These are phyloP conservation scores for Hipposideros armiger DNA, from an alignment of 2,113 vertebrate genomes.

Conservation along the genomic window DNA sequence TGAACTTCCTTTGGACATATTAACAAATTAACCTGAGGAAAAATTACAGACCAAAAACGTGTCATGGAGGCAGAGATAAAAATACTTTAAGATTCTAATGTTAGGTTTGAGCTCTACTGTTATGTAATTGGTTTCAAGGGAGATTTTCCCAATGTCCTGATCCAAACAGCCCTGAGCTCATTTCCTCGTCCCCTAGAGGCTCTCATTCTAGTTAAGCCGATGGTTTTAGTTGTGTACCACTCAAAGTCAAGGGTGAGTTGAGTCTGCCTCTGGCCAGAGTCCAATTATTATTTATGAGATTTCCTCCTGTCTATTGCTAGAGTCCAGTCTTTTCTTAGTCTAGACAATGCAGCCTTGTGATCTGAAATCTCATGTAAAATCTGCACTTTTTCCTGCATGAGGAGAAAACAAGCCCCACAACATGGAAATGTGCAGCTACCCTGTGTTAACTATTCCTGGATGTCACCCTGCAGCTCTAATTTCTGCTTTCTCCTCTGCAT, in stretches of 20 bases:
- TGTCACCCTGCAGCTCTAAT: slow-evolving; percentile 84
- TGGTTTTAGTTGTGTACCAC: neutral
- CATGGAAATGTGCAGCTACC: slow-evolving; percentile 79
- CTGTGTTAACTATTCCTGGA: slow-evolving; percentile 77
- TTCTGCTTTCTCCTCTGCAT: slow-evolving; percentile 85
- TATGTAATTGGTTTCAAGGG: neutral
- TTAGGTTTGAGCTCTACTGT: slow-evolving; percentile 16
- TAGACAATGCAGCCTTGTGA: slow-evolving; percentile 37
- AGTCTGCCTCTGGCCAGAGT: neutral
- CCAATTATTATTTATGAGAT: slow-evolving; percentile 40
- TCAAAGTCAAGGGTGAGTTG: slow-evolving; percentile 39
- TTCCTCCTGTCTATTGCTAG: neutral
- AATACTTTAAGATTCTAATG: neutral
- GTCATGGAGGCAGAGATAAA: slow-evolving; percentile 20
- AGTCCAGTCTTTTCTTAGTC: slow-evolving; percentile 2
- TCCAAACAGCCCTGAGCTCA: neutral
- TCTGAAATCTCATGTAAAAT: slow-evolving; percentile 82
- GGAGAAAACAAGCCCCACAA: neutral
- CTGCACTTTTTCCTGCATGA: slow-evolving; percentile 77
- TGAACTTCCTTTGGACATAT: neutral
- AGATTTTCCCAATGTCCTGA: neutral
- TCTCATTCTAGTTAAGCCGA: slow-evolving; percentile 10
- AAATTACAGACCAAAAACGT: slow-evolving; percentile 12
- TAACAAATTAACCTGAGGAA: neutral
- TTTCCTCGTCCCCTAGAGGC: neutral